Percentiles rank a stretch among this genome's conserved stretches.
Conservation (phyloP, 2,113 vertebrate species). For the Prionailurus bengalensis region DNA sequence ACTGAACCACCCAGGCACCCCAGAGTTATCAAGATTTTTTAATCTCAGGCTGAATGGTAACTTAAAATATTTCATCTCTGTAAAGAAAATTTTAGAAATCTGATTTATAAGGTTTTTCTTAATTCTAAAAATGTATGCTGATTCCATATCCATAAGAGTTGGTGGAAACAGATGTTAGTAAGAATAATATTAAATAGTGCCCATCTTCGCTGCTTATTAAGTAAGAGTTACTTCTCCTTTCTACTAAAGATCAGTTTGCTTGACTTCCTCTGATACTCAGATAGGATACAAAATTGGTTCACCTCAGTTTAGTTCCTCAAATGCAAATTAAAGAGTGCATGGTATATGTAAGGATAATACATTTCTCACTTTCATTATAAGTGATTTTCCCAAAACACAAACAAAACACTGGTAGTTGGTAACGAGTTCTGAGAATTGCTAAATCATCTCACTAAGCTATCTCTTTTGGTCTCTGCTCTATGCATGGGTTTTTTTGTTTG, state of each 20-base stretch:
- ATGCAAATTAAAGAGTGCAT: conserved; percentile 62
- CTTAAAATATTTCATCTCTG: background rate
- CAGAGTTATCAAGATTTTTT: background rate
- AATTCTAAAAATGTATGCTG: background rate
- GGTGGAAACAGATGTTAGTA: background rate
- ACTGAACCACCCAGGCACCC: too few relatives aligned
- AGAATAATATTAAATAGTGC: conserved; percentile 10
- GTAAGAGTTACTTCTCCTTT: conserved; percentile 77
- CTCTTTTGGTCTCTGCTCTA: background rate
- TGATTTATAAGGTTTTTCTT: background rate
- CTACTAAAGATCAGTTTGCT: conserved; percentile 51
- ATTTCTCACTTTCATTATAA: conserved; percentile 77
- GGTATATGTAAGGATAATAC: background rate
- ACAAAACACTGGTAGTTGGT: background rate
- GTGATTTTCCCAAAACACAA: conserved; percentile 67
- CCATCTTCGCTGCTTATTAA: conserved; percentile 38
- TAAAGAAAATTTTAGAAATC: conserved; percentile 28
- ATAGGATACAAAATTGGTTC: conserved; percentile 49
- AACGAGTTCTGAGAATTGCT: conserved; percentile 58
- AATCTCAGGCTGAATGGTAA: background rate
- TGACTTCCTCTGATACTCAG: conserved; percentile 73
- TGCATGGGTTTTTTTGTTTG: background rate
- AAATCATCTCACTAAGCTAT: background rate
- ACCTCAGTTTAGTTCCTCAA: conserved; percentile 70
- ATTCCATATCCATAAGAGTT: background rate